Conservation (phyloP, 2,888 invertebrate genomes). For the Pinctada fucata region DNA sequence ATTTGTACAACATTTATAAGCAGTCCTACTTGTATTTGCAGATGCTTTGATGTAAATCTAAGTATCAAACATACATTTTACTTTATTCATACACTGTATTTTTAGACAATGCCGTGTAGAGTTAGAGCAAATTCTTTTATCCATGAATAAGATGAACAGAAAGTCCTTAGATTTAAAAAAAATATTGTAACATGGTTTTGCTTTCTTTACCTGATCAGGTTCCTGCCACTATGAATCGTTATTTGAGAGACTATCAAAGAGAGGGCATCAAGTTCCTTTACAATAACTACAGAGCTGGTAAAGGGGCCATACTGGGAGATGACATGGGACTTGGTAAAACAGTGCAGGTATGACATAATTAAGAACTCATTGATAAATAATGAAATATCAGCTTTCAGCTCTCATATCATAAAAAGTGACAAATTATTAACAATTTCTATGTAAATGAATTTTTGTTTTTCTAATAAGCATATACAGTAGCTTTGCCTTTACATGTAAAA, state of each 20-base stretch:
- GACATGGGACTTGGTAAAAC: slow-evolving; percentile 76
- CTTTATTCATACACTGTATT: no score
- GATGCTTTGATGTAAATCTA: no score
- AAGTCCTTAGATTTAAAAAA: no score
- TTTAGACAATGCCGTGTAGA: no score
- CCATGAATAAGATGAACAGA: no score
- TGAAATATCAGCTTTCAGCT: background rate
- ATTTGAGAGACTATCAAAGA: slow-evolving; percentile 73
- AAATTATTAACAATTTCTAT: background rate
- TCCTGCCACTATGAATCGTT: slow-evolving; percentile 71
- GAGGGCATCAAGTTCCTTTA: slow-evolving; percentile 72
- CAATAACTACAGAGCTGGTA: slow-evolving; percentile 58
- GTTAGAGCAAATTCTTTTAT: no score
- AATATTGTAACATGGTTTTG: no score
- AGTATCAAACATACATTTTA: no score
- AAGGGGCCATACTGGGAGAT: slow-evolving; percentile 73
- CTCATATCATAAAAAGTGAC: background rate
- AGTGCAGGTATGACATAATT: slow-evolving; percentile 64
- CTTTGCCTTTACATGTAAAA: background rate
- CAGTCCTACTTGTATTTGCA: no score
- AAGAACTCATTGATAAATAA: background rate
- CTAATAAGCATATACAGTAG: background rate
- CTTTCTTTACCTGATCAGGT: slow-evolving; percentile 52
- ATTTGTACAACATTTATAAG: no score
- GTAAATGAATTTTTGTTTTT: background rate